Evolutionary conservation across 2,113 vertebrate genomes (phyloP).

Genomic region (Machaerirhynchus nigripectus): DNA sequence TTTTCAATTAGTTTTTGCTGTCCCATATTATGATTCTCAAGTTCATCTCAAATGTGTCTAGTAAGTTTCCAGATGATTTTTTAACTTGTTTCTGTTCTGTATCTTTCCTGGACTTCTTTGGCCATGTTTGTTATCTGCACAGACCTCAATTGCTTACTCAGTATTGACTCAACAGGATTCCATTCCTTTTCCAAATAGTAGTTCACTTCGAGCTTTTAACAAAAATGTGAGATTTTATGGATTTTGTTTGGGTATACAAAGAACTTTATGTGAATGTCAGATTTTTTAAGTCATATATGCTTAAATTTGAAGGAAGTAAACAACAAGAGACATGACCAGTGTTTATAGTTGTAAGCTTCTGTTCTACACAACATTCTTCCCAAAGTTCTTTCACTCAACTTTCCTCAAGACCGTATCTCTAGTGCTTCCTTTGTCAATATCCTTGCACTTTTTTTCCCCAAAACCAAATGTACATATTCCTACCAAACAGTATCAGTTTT

Average conservation of each 20-base stretch:
- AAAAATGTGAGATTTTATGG: background rate
- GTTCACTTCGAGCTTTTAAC: background rate
- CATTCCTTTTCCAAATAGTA: background rate
- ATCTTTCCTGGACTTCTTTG: background rate
- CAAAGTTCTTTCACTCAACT: background rate
- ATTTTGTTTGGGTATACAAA: background rate
- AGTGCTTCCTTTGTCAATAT: background rate
- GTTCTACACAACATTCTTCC: background rate
- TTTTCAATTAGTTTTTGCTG: background rate
- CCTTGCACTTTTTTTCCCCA: background rate
- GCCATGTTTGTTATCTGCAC: background rate
- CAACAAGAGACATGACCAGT: background rate
- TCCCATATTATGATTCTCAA: background rate
- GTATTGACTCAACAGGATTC: background rate
- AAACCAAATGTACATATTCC: background rate
- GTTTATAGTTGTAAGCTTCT: background rate
- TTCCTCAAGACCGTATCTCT: background rate
- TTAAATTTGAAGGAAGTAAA: background rate
- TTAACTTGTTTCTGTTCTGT: background rate
- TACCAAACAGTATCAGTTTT: background rate
- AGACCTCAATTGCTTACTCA: background rate
- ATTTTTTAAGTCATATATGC: background rate
- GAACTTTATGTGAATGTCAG: background rate
- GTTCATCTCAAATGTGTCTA: background rate
- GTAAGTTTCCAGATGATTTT: background rate